These are phyloP conservation scores for Deroplatys truncata DNA, from an alignment of 2,888 invertebrate species.

Conservation along the genomic window DNA sequence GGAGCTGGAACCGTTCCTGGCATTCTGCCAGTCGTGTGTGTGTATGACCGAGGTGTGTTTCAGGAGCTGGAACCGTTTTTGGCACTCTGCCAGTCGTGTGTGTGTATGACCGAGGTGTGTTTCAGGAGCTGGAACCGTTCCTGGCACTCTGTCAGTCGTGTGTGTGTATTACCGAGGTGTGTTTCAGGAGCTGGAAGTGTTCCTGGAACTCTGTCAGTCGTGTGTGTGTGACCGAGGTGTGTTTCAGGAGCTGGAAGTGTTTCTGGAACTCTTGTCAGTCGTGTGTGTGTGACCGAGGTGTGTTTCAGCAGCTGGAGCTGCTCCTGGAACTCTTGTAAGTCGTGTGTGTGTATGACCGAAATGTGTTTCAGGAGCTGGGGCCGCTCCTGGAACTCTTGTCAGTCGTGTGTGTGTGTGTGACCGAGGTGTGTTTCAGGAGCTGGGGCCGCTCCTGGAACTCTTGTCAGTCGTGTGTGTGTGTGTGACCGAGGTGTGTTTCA, in stretches of 20 bases:
- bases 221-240: constrained; percentile 44
- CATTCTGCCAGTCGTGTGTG: constrained; percentile 61
- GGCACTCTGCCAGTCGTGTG: constrained; percentile 60
- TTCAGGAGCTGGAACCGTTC: constrained; percentile 60
- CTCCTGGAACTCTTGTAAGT: constrained; percentile 61
- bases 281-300: constrained; percentile 44
- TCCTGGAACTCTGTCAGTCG: constrained; percentile 60
- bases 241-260: constrained; percentile 57
- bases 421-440: constrained; percentile 42
- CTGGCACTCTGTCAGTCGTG: constrained; percentile 60
- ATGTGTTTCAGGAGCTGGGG: constrained; percentile 51
- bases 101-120: background rate
- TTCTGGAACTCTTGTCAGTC: constrained; percentile 61
- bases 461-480: constrained; percentile 64
- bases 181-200: constrained; percentile 57
- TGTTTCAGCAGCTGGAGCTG: constrained; percentile 55
- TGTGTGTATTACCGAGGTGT: constrained; percentile 38
- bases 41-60: background rate
- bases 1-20: constrained; percentile 62
- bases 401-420: constrained; percentile 53
- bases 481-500: constrained; percentile 34
- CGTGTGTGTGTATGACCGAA: constrained; percentile 48
- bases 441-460: constrained; percentile 62
- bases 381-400: constrained; percentile 62
- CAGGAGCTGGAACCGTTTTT: constrained; percentile 63